Evolutionary conservation across 2,113 vertebrate genomes (phyloP).

Genomic region (Planiliza haematocheilus): DNA sequence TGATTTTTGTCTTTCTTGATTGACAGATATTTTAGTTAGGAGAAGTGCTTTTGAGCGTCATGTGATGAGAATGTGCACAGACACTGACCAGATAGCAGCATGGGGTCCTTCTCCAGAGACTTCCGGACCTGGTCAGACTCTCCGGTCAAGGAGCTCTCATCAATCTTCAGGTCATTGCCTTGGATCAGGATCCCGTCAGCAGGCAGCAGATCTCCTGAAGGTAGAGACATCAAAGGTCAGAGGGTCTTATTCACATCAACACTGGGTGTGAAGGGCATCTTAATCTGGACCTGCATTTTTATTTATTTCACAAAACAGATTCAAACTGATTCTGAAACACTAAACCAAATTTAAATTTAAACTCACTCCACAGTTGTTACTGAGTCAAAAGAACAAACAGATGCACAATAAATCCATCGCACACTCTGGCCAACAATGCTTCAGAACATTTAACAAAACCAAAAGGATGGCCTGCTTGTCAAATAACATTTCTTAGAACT

Average conservation of each 20-base stretch:
- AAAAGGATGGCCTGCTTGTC: no score
- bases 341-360: no score
- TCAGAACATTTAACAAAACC: no score
- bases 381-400: no score
- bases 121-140: slow-evolving; percentile 97
- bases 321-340: no score
- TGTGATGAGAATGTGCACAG: neutral
- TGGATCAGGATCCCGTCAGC: slow-evolving; percentile 96
- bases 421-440: no score
- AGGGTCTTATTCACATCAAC: neutral
- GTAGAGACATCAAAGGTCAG: slow-evolving; percentile 15
- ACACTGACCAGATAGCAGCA: slow-evolving; percentile 93
- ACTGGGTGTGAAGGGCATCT: neutral
- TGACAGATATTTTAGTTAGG: no score
- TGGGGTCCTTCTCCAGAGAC: slow-evolving; percentile 92
- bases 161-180: slow-evolving; percentile 97
- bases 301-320: neutral
- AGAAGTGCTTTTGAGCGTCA: no score
- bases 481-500: no score
- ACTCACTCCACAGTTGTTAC: no score
- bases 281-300: neutral
- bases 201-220: slow-evolving; percentile 93
- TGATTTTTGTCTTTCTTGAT: no score
- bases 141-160: slow-evolving; percentile 96
- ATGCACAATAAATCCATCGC: no score